A percentile compares a stretch with the other conserved stretches of the same genome.
Evolutionary conservation across 1,140 invertebrate species (phyloP).

Genomic region (Teleogryllus occipitalis): DNA sequence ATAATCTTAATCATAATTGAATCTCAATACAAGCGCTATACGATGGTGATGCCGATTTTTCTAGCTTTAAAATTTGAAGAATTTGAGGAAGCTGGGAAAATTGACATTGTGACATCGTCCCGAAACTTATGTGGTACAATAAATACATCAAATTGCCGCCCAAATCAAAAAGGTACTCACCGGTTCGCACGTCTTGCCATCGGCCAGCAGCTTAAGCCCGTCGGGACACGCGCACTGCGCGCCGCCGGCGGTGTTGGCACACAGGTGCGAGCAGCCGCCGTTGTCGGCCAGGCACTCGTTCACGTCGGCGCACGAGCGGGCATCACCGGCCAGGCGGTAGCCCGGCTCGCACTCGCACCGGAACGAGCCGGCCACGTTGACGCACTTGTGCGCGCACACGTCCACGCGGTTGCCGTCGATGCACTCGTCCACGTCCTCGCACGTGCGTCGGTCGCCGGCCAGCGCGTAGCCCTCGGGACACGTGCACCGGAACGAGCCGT

Average conservation of each 20-base stretch:
- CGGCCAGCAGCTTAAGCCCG: constrained; percentile 33
- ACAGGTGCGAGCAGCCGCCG: constrained; percentile 45
- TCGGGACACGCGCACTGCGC: constrained; percentile 41
- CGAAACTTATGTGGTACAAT: no score
- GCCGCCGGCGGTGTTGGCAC: constrained; percentile 42
- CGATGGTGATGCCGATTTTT: no score
- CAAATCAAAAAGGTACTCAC: constrained; percentile 14
- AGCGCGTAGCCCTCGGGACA: constrained; percentile 50
- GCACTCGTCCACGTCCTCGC: constrained; percentile 45
- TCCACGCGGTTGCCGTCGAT: constrained; percentile 45
- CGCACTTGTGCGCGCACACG: constrained; percentile 43
- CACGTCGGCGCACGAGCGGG: constrained; percentile 35
- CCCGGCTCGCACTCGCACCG: constrained; percentile 38
- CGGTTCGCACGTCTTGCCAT: constrained; percentile 35
- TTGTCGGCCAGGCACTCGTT: constrained; percentile 44
- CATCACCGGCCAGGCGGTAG: constrained; percentile 37
- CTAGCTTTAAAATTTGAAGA: no score
- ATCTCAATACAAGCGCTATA: no score
- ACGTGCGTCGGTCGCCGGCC: constrained; percentile 36
- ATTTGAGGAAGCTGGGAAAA: no score
- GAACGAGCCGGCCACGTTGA: constrained; percentile 44
- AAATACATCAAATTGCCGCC: no score
- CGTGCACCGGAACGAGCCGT: constrained; percentile 52
- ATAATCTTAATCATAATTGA: no score
- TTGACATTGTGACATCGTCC: no score